Evolutionary conservation across 1,140 invertebrate genomes (phyloP).

Genomic region (Magallana gigas): DNA sequence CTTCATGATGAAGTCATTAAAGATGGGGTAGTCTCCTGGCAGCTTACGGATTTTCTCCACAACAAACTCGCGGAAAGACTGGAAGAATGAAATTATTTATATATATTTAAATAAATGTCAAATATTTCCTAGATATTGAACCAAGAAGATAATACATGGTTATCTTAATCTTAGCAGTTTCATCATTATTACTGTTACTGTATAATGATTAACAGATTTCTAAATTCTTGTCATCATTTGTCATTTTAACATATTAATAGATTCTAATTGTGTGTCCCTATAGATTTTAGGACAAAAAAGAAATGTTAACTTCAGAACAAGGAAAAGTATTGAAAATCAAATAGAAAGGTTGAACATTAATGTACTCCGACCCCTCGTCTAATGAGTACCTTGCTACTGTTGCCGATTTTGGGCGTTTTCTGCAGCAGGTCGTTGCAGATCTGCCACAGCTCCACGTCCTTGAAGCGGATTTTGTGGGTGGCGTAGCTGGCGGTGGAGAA

Average conservation of each 20-base stretch:
- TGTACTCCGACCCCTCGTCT: no score
- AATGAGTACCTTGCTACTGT: constrained; percentile 11
- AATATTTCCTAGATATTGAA: no score
- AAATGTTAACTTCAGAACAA: no score
- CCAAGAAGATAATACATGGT: background rate
- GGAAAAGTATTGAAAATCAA: no score
- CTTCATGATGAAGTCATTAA: constrained; percentile 78
- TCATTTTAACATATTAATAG: no score
- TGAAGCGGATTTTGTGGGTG: constrained; percentile 73
- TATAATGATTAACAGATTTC: no score
- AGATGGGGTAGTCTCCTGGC: constrained; percentile 73
- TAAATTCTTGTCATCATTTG: no score
- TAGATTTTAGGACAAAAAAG: no score
- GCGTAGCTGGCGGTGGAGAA: constrained; percentile 77
- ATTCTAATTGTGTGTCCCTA: no score
- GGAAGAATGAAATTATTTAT: background rate
- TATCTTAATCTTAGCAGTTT: no score
- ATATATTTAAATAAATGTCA: background rate
- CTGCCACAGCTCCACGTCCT: constrained; percentile 78
- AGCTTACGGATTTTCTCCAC: constrained; percentile 77
- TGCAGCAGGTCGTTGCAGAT: constrained; percentile 75
- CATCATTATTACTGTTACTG: no score
- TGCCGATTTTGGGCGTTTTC: constrained; percentile 76
- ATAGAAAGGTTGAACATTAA: no score
- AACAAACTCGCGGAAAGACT: constrained; percentile 74